These are phyloP conservation scores for Brachionus rotundiformis DNA, from an alignment of 1,140 invertebrate species.

Conservation along the genomic window DNA sequence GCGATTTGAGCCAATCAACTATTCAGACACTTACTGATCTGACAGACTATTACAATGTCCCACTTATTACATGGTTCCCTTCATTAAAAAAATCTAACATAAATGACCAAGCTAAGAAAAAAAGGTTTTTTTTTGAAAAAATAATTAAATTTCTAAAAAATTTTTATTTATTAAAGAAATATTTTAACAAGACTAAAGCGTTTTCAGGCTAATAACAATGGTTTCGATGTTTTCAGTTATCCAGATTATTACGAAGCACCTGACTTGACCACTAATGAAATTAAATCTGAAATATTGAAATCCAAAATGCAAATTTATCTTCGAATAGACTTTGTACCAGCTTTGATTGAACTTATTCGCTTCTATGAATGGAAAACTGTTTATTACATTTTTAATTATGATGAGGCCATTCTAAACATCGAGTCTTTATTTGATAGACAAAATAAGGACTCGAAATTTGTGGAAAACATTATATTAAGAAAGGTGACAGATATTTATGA, in stretches of 20 bases:
- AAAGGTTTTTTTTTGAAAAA: not conserved
- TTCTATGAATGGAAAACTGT: constrained; percentile 44
- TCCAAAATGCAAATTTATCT: constrained; percentile 17
- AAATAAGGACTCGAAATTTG: constrained; percentile 6
- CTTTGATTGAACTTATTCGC: constrained; percentile 5
- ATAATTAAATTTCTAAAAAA: not conserved
- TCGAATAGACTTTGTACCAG: not conserved
- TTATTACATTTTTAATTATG: constrained; percentile 34
- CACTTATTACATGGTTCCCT: constrained; percentile 73
- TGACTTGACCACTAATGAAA: not conserved
- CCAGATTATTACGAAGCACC: constrained; percentile 31
- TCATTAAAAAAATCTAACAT: not conserved
- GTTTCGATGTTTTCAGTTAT: not conserved
- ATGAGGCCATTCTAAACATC: constrained; percentile 19
- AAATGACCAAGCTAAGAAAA: not conserved
- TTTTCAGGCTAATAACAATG: not conserved
- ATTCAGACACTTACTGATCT: constrained; percentile 91
- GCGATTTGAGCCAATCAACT: constrained; percentile 83
- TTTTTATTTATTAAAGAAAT: not conserved
- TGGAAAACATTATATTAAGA: constrained; percentile 26
- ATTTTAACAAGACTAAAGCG: not conserved
- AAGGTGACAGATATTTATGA: constrained; percentile 24
- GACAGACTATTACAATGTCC: constrained; percentile 91
- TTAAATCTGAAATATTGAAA: not conserved
- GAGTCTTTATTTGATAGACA: constrained; percentile 34